Base-by-base conservation (phyloP, 1,140 invertebrate genomes). In the Macrobrachium nipponense region DNA sequence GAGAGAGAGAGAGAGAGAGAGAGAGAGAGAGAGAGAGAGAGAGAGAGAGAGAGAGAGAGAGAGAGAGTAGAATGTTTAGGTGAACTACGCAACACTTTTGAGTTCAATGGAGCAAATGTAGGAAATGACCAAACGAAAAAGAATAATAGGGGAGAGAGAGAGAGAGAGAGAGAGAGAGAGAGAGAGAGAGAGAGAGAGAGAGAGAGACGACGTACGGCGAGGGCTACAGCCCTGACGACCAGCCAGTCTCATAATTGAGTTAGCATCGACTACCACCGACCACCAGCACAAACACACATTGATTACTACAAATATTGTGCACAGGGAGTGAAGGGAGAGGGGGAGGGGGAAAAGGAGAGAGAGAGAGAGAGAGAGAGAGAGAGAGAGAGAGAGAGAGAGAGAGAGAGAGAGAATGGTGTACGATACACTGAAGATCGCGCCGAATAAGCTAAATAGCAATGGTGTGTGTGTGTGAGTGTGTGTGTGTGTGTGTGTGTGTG, bases 231-330 rank as follows among this genome's bases (percentile, higher is more conserved):
- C 12, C 27, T 43, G 64, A 72, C 43, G 43, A 17, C 61, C 61
- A 44, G 18, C 36, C 60, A 12, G 80, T 8, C 23, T 70, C 51
- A 59, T 82, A 84, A 84, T 85, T 85, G 66, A 60, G 82, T 85
- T 85, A 85, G 75, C 43, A 85, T 85, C 82, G 82, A 85, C 82
- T 85, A 79, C 43, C 58, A 60, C 62, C 82, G 23, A 85, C 82
- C 75, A 60, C 75, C 75, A 70, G 82, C 76, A 85, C 82, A 85
- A 85, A 85, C 82, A 85, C 62, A 79, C 82, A 85, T 85, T 85
- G 82, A 85, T 85, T 85, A 85, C 76, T 85, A 85, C 82, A 85
- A 85, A 85, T 85, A 85, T 79, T 85, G 82, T 85, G 82, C 44
- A 72, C 20, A 59, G 73, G 75, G 75, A 73, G 60, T 4, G 23